phyloP scores from a whole-genome alignment of 2,888 invertebrate genomes.

The Pheosia gnoma region DNA sequence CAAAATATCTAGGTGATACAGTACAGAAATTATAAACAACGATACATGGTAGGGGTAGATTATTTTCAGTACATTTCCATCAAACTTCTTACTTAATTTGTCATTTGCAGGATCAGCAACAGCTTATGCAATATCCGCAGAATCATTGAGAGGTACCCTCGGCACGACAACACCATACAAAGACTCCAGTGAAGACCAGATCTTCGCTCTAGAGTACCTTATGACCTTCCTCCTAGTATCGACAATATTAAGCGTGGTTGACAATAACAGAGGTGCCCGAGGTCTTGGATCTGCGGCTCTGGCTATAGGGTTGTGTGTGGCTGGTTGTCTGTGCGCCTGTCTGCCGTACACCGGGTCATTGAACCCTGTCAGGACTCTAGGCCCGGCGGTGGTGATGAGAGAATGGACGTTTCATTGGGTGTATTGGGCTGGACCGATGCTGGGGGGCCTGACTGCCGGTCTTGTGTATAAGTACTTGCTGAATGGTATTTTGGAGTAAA shows the following conservation, averaged over 20 bases:
- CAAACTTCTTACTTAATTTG: too few species aligned
- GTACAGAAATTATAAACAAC: too few species aligned
- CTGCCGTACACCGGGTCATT: conserved; percentile 39
- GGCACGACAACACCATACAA: conserved; percentile 31
- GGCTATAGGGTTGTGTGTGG: conserved; percentile 43
- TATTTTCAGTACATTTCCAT: too few species aligned
- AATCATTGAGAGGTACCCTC: conserved; percentile 22
- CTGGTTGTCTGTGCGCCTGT: conserved; percentile 41
- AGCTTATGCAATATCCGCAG: conserved; percentile 32
- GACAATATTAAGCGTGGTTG: conserved; percentile 37
- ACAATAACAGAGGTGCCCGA: conserved; percentile 33
- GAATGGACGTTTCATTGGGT: conserved; percentile 40
- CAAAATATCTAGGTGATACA: too few species aligned
- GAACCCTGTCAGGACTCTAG: conserved; percentile 42
- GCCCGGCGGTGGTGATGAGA: conserved; percentile 41
- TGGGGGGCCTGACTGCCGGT: conserved; percentile 41
- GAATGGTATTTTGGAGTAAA: conserved; percentile 8
- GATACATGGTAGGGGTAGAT: too few species aligned
- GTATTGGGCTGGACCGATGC: conserved; percentile 41
- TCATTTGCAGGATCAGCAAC: conserved; percentile 36
- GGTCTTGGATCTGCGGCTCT: conserved; percentile 45
- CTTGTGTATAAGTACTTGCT: conserved; percentile 39
- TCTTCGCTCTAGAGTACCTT: conserved; percentile 40
- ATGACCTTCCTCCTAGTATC: conserved; percentile 44
- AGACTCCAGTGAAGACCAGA: conserved; percentile 17